phyloP scores from a whole-genome alignment of 1,140 invertebrate genomes.

The Nymphalis io region DNA sequence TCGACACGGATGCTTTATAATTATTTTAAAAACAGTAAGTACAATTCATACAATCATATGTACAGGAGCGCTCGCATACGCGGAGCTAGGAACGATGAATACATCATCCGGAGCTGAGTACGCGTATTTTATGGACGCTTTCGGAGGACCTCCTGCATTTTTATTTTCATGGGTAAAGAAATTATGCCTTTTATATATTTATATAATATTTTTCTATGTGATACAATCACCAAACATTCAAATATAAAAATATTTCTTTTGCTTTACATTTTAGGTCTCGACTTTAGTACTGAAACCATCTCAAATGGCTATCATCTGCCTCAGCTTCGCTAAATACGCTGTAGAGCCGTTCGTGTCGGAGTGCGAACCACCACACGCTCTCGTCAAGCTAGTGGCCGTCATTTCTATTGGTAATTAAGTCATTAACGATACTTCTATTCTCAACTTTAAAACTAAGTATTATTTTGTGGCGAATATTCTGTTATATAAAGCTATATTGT shows the following conservation, averaged over 20 bases:
- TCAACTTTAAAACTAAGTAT: background rate
- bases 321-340: conserved; percentile 96
- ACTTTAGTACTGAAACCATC: conserved; percentile 95
- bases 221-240: too few relatives aligned
- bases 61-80: conserved; percentile 93
- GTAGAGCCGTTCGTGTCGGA: conserved; percentile 94
- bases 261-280: conserved; percentile 75
- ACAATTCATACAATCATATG: conserved; percentile 23
- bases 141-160: conserved; percentile 93
- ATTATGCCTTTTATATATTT: background rate
- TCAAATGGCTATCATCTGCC: conserved; percentile 95
- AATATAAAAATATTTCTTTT: background rate
- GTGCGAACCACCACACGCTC: conserved; percentile 88
- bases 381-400: conserved; percentile 90
- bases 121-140: conserved; percentile 95
- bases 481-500: too few relatives aligned
- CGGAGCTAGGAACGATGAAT: conserved; percentile 96
- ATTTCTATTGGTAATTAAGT: conserved; percentile 86
- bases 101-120: conserved; percentile 96
- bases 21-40: background rate
- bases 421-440: background rate
- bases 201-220: background rate
- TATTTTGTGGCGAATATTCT: too few relatives aligned
- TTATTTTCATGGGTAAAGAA: conserved; percentile 92
- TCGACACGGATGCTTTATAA: too few relatives aligned